phyloP scores from a whole-genome alignment of 2,797 vertebrate genomes.

The Anabas testudineus region DNA sequence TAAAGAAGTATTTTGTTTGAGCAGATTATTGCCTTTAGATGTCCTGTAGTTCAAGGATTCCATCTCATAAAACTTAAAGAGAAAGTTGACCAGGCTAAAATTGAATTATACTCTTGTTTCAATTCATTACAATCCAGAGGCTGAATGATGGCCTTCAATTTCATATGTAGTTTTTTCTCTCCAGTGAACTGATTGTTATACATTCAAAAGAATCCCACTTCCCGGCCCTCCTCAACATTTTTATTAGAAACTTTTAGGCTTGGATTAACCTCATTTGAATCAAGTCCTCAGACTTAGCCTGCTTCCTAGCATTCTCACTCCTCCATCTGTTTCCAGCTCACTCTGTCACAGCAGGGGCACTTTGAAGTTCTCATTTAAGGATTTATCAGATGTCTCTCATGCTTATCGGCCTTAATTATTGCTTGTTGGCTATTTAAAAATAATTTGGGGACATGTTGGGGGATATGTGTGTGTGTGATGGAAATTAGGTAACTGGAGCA shows the following conservation, averaged over 20 bases:
- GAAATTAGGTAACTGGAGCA: slow-evolving; percentile 50
- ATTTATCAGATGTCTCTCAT: slow-evolving; percentile 62
- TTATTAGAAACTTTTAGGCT: slow-evolving; percentile 39
- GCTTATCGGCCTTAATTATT: slow-evolving; percentile 63
- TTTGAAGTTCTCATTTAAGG: slow-evolving; percentile 66
- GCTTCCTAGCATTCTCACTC: slow-evolving; percentile 42
- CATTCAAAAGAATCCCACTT: slow-evolving; percentile 23
- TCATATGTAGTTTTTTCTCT: slow-evolving; percentile 26
- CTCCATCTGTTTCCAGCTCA: slow-evolving; percentile 63
- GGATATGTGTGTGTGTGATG: slow-evolving; percentile 13
- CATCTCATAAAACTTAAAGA: slow-evolving; percentile 28
- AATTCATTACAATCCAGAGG: slow-evolving; percentile 47
- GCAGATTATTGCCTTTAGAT: slow-evolving; percentile 26
- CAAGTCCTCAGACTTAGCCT: slow-evolving; percentile 32
- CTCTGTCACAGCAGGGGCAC: slow-evolving; percentile 59
- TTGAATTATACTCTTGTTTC: slow-evolving; percentile 48
- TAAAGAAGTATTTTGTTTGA: neutral
- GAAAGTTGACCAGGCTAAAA: slow-evolving; percentile 39
- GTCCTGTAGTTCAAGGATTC: slow-evolving; percentile 22
- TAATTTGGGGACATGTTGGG: slow-evolving; percentile 32
- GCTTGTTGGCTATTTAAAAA: slow-evolving; percentile 57
- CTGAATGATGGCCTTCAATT: slow-evolving; percentile 39
- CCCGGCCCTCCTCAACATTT: neutral
- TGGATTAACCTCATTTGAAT: slow-evolving; percentile 57
- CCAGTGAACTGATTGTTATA: slow-evolving; percentile 35